A percentile compares a stretch with the other conserved stretches of the same genome.
Evolutionary conservation across 2,888 invertebrate species (phyloP).

Genomic region (Neoaliturus tenellus): DNA sequence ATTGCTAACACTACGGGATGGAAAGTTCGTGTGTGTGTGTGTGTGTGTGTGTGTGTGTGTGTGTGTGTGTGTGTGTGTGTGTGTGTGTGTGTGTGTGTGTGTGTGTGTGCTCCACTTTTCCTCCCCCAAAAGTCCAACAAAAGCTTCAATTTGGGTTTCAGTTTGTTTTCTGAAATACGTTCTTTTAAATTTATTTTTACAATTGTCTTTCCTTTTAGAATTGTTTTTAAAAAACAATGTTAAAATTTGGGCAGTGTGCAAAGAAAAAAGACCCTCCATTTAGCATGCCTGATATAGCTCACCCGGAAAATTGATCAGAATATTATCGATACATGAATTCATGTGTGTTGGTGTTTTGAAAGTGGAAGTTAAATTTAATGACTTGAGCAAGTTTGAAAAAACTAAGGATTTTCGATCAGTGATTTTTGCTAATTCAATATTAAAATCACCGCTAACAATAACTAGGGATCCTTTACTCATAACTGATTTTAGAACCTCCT

Average conservation of each 20-base stretch:
- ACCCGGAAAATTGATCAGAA: not conserved
- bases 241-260: not conserved
- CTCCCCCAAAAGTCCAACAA: too few relatives aligned
- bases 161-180: too few relatives aligned
- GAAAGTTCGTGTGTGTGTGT: too few relatives aligned
- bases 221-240: too few relatives aligned
- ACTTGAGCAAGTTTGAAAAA: not conserved
- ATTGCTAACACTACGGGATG: too few relatives aligned
- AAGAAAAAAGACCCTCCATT: not conserved
- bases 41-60: too few relatives aligned
- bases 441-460: slow-evolving; percentile 5
- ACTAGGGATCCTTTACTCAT: not conserved
- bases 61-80: too few relatives aligned
- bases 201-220: too few relatives aligned
- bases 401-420: not conserved
- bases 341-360: not conserved
- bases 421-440: not conserved
- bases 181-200: too few relatives aligned
- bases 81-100: too few relatives aligned
- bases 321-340: not conserved
- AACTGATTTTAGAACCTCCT: not conserved
- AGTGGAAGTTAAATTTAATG: not conserved
- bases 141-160: too few relatives aligned
- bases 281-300: not conserved
- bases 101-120: too few relatives aligned